Evolutionary conservation across 1,140 invertebrate species (phyloP).

Genomic region (Pseudachorutes palmiensis): DNA sequence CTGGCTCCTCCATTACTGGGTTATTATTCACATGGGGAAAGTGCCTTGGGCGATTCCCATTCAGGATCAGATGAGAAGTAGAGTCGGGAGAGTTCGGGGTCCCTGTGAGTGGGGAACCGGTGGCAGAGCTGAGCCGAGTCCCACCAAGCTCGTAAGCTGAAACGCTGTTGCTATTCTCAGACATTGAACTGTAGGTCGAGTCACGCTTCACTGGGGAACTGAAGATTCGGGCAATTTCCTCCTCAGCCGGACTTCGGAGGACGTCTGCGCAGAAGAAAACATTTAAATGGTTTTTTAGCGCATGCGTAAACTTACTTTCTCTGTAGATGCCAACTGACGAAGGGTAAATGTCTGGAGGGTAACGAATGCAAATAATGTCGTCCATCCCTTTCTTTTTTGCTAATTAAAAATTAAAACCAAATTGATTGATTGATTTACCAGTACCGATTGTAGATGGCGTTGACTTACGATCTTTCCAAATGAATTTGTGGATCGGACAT

Average conservation of each 20-base stretch:
- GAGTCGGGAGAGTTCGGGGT: slow-evolving; percentile 32
- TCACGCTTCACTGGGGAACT: slow-evolving; percentile 29
- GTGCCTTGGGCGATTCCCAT: no score
- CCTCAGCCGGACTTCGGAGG: slow-evolving; percentile 33
- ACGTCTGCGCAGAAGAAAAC: no score
- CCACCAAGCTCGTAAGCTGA: slow-evolving; percentile 29
- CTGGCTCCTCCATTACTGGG: neutral
- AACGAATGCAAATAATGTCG: slow-evolving; percentile 37
- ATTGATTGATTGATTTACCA: neutral
- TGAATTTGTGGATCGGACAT: slow-evolving; percentile 35
- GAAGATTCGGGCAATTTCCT: slow-evolving; percentile 35
- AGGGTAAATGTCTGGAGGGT: slow-evolving; percentile 38
- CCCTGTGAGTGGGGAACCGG: slow-evolving; percentile 24
- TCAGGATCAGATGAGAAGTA: slow-evolving; percentile 19
- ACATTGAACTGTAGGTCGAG: slow-evolving; percentile 38
- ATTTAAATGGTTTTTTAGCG: no score
- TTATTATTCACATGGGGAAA: slow-evolving; percentile 9
- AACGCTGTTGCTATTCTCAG: slow-evolving; percentile 24
- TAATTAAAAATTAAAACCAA: slow-evolving; percentile 9
- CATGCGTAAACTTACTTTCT: slow-evolving; percentile 39
- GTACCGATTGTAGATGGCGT: neutral
- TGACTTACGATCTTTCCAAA: slow-evolving; percentile 35
- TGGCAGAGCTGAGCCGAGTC: slow-evolving; percentile 19
- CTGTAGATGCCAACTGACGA: slow-evolving; percentile 37
- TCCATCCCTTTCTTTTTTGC: slow-evolving; percentile 32